These are phyloP conservation scores for Plodia interpunctella DNA, from an alignment of 1,140 invertebrate species.

Conservation along the genomic window DNA sequence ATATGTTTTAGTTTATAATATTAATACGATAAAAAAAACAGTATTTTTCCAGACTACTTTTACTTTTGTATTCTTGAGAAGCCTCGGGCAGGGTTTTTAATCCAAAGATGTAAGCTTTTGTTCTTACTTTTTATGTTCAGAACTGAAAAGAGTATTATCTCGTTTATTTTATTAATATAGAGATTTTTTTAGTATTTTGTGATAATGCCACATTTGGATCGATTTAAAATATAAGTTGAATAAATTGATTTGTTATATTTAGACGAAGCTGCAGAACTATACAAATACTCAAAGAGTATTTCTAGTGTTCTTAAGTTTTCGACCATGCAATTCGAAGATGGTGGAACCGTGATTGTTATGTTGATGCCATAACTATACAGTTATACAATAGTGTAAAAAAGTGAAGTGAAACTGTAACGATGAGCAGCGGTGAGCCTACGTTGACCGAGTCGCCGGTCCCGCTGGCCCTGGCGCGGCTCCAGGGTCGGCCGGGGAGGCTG, in stretches of 20 bases:
- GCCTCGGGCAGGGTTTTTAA: conserved; percentile 10
- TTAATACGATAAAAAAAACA: too few relatives aligned
- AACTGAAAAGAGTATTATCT: too few relatives aligned
- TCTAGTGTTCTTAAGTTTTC: conserved; percentile 22
- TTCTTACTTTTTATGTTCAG: too few relatives aligned
- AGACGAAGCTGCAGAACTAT: conserved; percentile 20
- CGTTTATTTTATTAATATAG: neutral
- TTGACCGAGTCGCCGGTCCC: conserved; percentile 67
- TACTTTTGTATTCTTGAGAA: conserved; percentile 17
- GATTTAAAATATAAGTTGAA: neutral
- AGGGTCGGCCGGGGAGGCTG: conserved; percentile 44
- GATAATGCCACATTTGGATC: conserved; percentile 24
- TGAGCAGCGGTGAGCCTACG: conserved; percentile 63
- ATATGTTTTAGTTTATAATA: too few relatives aligned
- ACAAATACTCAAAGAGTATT: conserved; percentile 25
- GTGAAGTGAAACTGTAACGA: conserved; percentile 47
- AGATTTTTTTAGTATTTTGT: neutral
- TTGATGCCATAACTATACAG: conserved; percentile 21
- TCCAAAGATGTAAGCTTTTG: neutral
- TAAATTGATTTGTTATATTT: neutral
- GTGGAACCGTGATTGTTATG: conserved; percentile 35
- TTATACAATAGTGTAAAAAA: conserved; percentile 22
- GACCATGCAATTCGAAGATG: conserved; percentile 30
- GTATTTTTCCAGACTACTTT: neutral
- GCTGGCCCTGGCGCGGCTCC: conserved; percentile 59